phyloP scores from a whole-genome alignment of 2,888 invertebrate species.

The Cheiracanthium punctorium region DNA sequence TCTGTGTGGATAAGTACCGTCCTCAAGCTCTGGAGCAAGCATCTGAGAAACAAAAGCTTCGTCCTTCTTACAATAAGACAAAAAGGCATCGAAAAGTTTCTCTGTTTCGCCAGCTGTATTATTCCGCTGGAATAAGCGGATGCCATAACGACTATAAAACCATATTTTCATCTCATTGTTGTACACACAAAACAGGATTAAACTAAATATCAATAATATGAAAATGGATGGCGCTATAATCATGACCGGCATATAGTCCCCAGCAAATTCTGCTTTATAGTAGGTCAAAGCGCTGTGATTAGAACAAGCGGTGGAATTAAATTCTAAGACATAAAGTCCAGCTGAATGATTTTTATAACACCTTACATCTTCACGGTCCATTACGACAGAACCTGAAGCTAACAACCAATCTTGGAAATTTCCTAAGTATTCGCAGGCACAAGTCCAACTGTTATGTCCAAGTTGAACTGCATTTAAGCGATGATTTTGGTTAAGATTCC shows the following conservation, averaged over 20 bases:
- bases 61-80: conserved; percentile 92
- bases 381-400: conserved; percentile 81
- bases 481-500: conserved; percentile 78
- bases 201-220: conserved; percentile 82
- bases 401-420: conserved; percentile 86
- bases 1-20: conserved; percentile 84
- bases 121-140: conserved; percentile 86
- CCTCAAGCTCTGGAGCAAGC: conserved; percentile 87
- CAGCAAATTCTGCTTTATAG: conserved; percentile 84
- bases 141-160: conserved; percentile 87
- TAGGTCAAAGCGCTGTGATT: conserved; percentile 72
- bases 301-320: conserved; percentile 72
- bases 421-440: conserved; percentile 88
- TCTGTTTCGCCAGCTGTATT: conserved; percentile 82
- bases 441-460: conserved; percentile 87
- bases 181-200: conserved; percentile 84
- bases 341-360: conserved; percentile 70
- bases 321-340: conserved; percentile 71
- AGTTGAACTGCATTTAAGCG: conserved; percentile 85
- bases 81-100: conserved; percentile 91
- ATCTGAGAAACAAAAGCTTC: conserved; percentile 90
- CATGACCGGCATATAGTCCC: conserved; percentile 86
- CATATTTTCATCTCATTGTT: conserved; percentile 88
- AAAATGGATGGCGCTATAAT: conserved; percentile 84
- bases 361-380: conserved; percentile 69